Evolutionary conservation across 2,888 invertebrate species (phyloP).

Genomic region (Protonemura montana): DNA sequence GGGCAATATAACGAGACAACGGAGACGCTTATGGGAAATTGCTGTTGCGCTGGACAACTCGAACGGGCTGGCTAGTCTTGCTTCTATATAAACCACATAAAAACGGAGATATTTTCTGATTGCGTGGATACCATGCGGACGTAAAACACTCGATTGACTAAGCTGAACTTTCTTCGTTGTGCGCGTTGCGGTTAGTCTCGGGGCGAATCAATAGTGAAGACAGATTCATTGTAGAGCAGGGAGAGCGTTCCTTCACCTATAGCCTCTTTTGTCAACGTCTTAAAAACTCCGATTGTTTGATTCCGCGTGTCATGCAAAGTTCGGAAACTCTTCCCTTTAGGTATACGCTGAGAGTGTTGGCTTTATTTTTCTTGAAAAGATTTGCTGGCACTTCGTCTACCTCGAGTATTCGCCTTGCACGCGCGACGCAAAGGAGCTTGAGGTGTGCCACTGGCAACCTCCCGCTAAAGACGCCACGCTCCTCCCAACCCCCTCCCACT

Average conservation of each 20-base stretch:
- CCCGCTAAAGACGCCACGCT: background rate
- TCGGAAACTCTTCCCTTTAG: background rate
- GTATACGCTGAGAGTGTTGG: background rate
- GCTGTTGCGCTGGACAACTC: background rate
- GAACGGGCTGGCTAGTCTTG: background rate
- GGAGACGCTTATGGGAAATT: constrained; percentile 4
- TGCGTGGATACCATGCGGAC: background rate
- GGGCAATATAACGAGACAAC: constrained; percentile 5
- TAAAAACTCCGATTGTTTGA: background rate
- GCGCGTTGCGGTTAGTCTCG: background rate
- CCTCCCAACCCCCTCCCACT: background rate
- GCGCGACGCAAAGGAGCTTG: background rate
- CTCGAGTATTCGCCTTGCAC: background rate
- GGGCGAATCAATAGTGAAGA: background rate
- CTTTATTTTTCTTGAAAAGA: background rate
- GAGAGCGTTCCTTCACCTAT: background rate
- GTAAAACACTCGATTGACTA: constrained; percentile 12
- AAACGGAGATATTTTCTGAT: constrained; percentile 7
- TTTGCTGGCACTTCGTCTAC: background rate
- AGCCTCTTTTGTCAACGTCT: background rate
- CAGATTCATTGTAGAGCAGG: background rate
- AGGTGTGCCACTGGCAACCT: background rate
- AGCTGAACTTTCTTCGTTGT: background rate
- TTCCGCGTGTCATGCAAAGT: background rate
- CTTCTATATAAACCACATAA: background rate